These are phyloP conservation scores for Eristalis arbustorum DNA, from an alignment of 2,888 invertebrate species.

Conservation along the genomic window DNA sequence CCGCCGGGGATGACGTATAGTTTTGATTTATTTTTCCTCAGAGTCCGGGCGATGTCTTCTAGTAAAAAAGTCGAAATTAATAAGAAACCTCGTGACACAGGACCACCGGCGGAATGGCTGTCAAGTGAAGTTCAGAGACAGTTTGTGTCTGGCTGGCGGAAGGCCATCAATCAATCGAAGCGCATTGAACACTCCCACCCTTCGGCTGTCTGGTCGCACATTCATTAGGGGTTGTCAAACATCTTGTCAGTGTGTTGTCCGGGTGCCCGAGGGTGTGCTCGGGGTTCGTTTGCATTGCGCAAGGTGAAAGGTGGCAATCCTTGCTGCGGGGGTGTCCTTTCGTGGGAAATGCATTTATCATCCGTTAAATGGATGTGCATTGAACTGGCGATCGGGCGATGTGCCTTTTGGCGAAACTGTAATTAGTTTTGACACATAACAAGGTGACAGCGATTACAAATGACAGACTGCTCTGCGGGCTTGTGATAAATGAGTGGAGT, in stretches of 20 bases:
- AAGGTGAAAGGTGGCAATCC: conserved; percentile 63
- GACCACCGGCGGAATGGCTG: conserved; percentile 53
- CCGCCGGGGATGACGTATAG: background rate
- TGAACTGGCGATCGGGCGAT: conserved; percentile 24
- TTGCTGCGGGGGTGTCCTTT: conserved; percentile 2
- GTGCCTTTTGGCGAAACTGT: conserved; percentile 40
- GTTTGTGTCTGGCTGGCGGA: background rate
- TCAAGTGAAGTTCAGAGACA: conserved; percentile 19
- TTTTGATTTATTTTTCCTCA: conserved; percentile 23
- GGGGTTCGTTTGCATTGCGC: conserved; percentile 47
- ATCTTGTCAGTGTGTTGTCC: conserved; percentile 14
- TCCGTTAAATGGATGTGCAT: conserved; percentile 28
- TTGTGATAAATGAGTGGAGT: conserved; percentile 24
- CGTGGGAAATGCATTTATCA: conserved; percentile 50
- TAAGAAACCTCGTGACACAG: conserved; percentile 24
- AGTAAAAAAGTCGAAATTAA: conserved; percentile 36
- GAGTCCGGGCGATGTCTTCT: conserved; percentile 1
- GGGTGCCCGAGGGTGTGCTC: conserved; percentile 38
- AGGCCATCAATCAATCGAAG: conserved; percentile 57
- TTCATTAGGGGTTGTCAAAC: conserved; percentile 61
- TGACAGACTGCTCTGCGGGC: conserved; percentile 18
- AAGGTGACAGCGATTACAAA: conserved; percentile 42
- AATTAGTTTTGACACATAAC: conserved; percentile 57
- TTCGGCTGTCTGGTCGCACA: conserved; percentile 10
- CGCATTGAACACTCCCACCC: conserved; percentile 33